Conservation (phyloP, 2,888 invertebrate genomes). For the Microchrysa polita region DNA sequence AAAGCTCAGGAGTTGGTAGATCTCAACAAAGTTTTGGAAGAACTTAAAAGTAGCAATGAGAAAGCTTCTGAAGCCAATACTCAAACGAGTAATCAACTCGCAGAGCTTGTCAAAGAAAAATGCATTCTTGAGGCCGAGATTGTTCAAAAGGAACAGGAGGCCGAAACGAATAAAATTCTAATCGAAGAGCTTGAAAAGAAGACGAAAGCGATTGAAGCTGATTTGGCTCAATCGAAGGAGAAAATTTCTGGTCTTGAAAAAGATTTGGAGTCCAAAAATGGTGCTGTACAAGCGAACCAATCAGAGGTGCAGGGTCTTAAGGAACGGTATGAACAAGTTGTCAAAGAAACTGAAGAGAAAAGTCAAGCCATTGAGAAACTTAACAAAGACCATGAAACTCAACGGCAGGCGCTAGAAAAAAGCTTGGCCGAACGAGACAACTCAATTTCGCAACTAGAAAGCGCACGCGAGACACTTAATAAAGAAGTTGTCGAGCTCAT, state of each 20-base stretch:
- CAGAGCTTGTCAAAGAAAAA: conserved; percentile 4
- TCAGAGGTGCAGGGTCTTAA: not conserved
- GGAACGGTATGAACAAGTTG: conserved; percentile 2
- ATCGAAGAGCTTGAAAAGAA: conserved; percentile 55
- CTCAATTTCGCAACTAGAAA: not conserved
- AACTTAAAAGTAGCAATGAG: conserved; percentile 52
- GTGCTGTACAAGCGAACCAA: not conserved
- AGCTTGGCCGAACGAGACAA: not conserved
- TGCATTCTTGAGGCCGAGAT: conserved; percentile 18
- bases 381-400: not conserved
- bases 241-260: not conserved
- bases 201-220: conserved; percentile 53
- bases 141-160: conserved; percentile 30
- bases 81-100: not conserved
- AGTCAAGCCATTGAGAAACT: not conserved
- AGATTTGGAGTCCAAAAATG: not conserved
- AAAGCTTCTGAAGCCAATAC: not conserved
- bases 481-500: conserved; percentile 56
- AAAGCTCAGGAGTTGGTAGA: conserved; percentile 42
- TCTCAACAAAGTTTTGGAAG: conserved; percentile 53
- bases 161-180: conserved; percentile 46
- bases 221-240: conserved; percentile 50
- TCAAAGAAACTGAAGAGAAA: not conserved
- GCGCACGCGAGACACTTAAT: conserved; percentile 45
- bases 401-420: conserved; percentile 1